Conservation (phyloP, 1,140 invertebrate species). For the Yoshiicerus persimilis region DNA sequence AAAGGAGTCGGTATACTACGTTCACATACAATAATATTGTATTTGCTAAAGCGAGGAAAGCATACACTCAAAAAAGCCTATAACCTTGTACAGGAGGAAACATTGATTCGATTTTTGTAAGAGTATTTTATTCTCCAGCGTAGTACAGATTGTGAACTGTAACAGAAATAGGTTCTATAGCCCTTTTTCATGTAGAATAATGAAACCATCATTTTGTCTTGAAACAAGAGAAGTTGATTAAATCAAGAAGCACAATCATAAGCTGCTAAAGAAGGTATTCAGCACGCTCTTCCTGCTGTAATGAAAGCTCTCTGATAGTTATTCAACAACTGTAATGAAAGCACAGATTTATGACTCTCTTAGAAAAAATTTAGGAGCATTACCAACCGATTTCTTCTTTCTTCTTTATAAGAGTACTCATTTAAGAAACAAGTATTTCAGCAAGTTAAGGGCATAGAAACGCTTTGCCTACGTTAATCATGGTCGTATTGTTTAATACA, state of each 20-base stretch:
- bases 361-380: background rate
- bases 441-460: too few relatives aligned
- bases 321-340: background rate
- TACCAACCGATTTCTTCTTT: background rate
- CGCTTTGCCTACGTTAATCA: too few relatives aligned
- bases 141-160: too few relatives aligned
- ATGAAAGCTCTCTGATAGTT: background rate
- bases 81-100: too few relatives aligned
- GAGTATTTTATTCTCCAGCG: background rate
- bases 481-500: too few relatives aligned
- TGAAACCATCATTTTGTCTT: background rate
- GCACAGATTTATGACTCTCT: background rate
- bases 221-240: background rate
- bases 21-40: too few relatives aligned
- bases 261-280: background rate
- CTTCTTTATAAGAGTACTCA: background rate
- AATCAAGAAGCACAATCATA: background rate
- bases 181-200: background rate
- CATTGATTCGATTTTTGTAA: background rate
- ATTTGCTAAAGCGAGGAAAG: too few relatives aligned
- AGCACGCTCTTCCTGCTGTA: background rate
- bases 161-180: background rate
- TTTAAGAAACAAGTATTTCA: too few relatives aligned
- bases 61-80: too few relatives aligned
- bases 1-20: too few relatives aligned